These are phyloP conservation scores for Eledone cirrhosa DNA, from an alignment of 2,888 invertebrate species.

Conservation along the genomic window DNA sequence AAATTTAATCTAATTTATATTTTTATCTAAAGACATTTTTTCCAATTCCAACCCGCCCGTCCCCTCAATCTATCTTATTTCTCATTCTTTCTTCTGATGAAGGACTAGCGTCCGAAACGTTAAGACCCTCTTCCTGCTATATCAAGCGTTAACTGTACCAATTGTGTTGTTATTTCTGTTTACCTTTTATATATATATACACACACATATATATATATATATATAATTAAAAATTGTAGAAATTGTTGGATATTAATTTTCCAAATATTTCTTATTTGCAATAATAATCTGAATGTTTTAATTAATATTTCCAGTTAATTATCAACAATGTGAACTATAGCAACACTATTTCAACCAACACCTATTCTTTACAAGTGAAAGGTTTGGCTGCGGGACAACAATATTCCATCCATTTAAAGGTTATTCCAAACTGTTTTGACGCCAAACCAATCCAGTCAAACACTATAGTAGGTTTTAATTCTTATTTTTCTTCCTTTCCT, in stretches of 20 bases:
- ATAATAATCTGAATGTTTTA: background rate
- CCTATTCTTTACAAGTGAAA: constrained; percentile 59
- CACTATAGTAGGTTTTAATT: constrained; percentile 54
- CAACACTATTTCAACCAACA: constrained; percentile 57
- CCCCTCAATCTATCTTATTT: too few species aligned
- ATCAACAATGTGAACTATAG: constrained; percentile 65
- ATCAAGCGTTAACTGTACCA: too few species aligned
- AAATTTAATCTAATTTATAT: too few species aligned
- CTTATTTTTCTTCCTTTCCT: too few species aligned
- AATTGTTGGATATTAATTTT: too few species aligned
- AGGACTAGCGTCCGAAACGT: too few species aligned
- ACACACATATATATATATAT: background rate
- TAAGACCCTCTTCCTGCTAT: too few species aligned
- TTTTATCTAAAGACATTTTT: too few species aligned
- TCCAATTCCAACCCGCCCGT: too few species aligned
- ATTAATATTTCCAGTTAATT: constrained; percentile 53
- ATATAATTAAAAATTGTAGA: too few species aligned
- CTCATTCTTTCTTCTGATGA: too few species aligned
- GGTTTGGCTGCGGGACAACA: constrained; percentile 63
- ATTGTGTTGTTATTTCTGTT: too few species aligned
- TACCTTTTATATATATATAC: background rate
- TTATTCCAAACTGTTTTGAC: constrained; percentile 54
- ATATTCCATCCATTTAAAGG: constrained; percentile 61
- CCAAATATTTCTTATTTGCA: background rate
- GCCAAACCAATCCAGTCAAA: constrained; percentile 62